Percentiles rank a stretch among this genome's conserved stretches.
Conservation (phyloP, 2,888 invertebrate species). For the Dolomedes plantarius region DNA sequence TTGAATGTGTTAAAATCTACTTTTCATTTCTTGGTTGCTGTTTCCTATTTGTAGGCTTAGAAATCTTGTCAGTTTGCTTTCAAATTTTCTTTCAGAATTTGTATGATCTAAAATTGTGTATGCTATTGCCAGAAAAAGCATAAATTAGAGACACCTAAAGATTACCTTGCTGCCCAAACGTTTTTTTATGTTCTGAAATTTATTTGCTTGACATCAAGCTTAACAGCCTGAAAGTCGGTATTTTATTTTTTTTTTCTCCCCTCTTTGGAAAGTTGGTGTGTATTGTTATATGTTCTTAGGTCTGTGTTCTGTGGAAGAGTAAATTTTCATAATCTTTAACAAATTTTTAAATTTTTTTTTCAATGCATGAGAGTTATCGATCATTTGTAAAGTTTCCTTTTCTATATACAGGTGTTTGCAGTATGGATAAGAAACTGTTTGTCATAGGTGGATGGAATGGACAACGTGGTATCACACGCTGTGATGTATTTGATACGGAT, state of each 20-base stretch:
- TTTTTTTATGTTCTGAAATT: not conserved
- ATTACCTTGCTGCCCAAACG: not conserved
- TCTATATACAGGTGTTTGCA: slow-evolving; percentile 80
- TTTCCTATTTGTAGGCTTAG: too few relatives aligned
- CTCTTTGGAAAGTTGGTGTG: not conserved
- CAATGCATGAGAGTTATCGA: too few relatives aligned
- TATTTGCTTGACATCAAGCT: slow-evolving; percentile 37
- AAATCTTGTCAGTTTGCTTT: too few relatives aligned
- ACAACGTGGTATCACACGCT: slow-evolving; percentile 83
- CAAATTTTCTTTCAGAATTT: too few relatives aligned
- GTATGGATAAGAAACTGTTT: slow-evolving; percentile 82
- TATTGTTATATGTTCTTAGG: not conserved
- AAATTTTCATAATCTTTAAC: not conserved
- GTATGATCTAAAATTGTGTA: too few relatives aligned
- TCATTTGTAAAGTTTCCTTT: not conserved
- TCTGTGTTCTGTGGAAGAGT: not conserved
- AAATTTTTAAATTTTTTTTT: not conserved
- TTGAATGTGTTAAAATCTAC: too few relatives aligned
- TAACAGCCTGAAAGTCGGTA: slow-evolving; percentile 45
- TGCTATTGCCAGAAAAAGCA: too few relatives aligned
- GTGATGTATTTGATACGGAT: slow-evolving; percentile 84
- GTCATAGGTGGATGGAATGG: slow-evolving; percentile 90
- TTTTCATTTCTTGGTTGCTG: too few relatives aligned
- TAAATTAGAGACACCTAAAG: too few relatives aligned
- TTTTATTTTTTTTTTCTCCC: not conserved